Percentiles rank a stretch among this genome's conserved stretches.
Conservation (phyloP, 2,888 invertebrate species). For the Synanthedon tipuliformis region DNA sequence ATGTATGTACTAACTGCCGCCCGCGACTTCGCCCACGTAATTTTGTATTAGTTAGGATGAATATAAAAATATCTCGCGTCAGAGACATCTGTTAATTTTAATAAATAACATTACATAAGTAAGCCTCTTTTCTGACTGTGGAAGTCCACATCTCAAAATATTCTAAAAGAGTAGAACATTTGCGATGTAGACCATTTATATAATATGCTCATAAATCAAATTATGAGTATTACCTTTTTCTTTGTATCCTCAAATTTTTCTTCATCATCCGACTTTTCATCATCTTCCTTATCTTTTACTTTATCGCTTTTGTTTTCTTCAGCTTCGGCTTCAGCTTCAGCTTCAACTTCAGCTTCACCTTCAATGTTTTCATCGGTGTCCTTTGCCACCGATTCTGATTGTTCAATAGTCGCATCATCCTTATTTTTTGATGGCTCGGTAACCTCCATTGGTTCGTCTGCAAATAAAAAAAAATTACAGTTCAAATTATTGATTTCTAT, state of each 20-base stretch:
- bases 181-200: too few species aligned
- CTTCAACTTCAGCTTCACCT: slow-evolving; percentile 2
- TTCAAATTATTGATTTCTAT: too few species aligned
- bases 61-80: too few species aligned
- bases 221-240: slow-evolving; percentile 3
- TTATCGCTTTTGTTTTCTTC: slow-evolving; percentile 1
- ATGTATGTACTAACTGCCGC: too few species aligned
- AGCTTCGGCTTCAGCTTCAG: slow-evolving; percentile 6
- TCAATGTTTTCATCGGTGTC: slow-evolving; percentile 17
- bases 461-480: not conserved
- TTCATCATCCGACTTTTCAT: slow-evolving; percentile 11
- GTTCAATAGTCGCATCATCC: slow-evolving; percentile 1
- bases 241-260: slow-evolving; percentile 5
- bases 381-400: slow-evolving; percentile 4
- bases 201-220: too few species aligned
- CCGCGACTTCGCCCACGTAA: too few species aligned
- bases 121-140: too few species aligned
- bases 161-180: too few species aligned
- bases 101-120: too few species aligned
- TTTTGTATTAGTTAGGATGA: too few species aligned
- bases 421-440: slow-evolving; percentile 6
- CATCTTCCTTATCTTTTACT: slow-evolving; percentile 13
- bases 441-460: slow-evolving; percentile 22
- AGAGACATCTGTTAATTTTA: too few species aligned
- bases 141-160: too few species aligned